Evolutionary conservation across 2,888 invertebrate species (phyloP).

Genomic region (Metellina segmentata): DNA sequence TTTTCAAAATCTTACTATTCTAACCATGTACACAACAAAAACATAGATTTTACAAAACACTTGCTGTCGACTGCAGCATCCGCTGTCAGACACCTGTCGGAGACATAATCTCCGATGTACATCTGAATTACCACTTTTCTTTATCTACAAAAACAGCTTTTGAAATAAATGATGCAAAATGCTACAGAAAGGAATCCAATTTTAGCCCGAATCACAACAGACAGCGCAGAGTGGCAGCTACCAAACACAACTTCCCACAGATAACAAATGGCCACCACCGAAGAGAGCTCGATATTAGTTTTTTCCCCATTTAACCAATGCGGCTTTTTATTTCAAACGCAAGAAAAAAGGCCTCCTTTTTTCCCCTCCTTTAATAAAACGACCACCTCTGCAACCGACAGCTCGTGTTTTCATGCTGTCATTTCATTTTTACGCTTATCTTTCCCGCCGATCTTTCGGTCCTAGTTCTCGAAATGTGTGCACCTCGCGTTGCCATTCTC

Average conservation of each 20-base stretch:
- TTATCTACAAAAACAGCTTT: neutral
- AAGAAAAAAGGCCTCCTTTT: neutral
- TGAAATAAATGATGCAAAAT: neutral
- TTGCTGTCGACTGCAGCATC: too few species aligned
- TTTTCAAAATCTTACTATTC: too few species aligned
- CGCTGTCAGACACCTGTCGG: too few species aligned
- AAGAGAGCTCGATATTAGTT: neutral
- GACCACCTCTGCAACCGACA: constrained; percentile 42
- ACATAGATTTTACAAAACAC: too few species aligned
- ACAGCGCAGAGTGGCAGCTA: neutral
- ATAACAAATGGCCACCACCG: neutral
- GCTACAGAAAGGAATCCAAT: neutral
- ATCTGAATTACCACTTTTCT: neutral
- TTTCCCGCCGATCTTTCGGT: constrained; percentile 39
- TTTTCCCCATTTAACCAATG: neutral
- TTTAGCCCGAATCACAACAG: constrained; percentile 2
- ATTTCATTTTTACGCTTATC: constrained; percentile 38
- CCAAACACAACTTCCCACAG: constrained; percentile 3
- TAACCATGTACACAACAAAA: too few species aligned
- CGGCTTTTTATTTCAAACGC: constrained; percentile 16
- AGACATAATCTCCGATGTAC: neutral
- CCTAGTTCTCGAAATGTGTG: constrained; percentile 12
- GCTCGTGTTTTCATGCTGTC: constrained; percentile 35
- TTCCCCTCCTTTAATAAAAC: neutral
- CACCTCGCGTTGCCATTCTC: constrained; percentile 15